Evolutionary conservation across 37 sponge, comb jelly and placozoan species (phyloP).

Genomic region (Agelas oroides): DNA sequence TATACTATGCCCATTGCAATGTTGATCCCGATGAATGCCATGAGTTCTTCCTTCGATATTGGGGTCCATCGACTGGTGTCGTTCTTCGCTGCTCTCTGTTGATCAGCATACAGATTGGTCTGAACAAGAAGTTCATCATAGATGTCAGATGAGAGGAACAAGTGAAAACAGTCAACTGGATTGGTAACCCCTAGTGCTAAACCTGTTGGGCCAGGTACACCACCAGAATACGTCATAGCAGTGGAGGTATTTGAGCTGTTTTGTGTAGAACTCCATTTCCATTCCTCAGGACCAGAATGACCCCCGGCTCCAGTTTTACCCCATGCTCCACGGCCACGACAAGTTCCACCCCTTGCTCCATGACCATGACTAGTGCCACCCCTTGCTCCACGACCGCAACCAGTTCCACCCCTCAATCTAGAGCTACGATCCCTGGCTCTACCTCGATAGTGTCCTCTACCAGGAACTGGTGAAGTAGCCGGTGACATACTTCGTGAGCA

Average conservation of each 20-base stretch:
- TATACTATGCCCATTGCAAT: slow-evolving; percentile 54
- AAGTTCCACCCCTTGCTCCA: too few species aligned
- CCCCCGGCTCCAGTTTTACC: too few species aligned
- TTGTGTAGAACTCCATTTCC: too few species aligned
- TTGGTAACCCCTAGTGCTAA: background rate
- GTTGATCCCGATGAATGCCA: slow-evolving; percentile 38
- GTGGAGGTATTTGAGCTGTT: background rate
- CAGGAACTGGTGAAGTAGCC: too few species aligned
- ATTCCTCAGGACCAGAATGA: too few species aligned
- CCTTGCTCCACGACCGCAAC: too few species aligned
- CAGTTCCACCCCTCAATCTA: too few species aligned
- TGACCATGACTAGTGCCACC: too few species aligned
- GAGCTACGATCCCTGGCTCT: too few species aligned
- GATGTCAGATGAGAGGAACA: background rate
- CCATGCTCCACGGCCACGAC: too few species aligned
- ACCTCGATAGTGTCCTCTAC: too few species aligned
- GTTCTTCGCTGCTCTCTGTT: slow-evolving; percentile 25
- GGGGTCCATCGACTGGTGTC: slow-evolving; percentile 19
- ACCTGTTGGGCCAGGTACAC: slow-evolving; percentile 18
- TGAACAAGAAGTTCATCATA: slow-evolving; percentile 15
- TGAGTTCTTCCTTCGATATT: slow-evolving; percentile 27
- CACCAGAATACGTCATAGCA: background rate
- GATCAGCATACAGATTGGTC: slow-evolving; percentile 51
- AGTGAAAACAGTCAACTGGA: slow-evolving; percentile 34
- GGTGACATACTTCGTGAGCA: too few species aligned